Evolutionary conservation across 1,140 invertebrate genomes (phyloP), one percentile per base, ranked within the genome.

Genomic region (Asobara japonica): DNA sequence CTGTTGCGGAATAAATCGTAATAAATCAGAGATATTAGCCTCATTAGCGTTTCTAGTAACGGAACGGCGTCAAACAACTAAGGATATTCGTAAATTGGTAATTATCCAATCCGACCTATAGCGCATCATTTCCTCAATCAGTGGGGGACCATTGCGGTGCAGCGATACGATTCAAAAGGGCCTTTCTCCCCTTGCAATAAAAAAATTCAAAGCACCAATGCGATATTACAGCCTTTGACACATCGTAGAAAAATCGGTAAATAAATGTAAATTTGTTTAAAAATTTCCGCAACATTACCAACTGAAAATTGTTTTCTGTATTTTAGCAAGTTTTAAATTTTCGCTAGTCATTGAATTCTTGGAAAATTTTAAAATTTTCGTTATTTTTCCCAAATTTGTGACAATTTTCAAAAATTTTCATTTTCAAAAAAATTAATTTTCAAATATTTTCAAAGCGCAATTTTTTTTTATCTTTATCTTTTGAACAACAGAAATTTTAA

Each of bases 61-160:
- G 68, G 65, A 71, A 76, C 70, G 72, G 74, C 70, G 69, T 75
- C 73, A 75, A 77, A 73, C 72, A 75, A 70, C 65, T 77, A 48
- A 72, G 31, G 61, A 65, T 77, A 74, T 73, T 71, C 30, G 69
- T 65, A 72, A 75, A 73, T 77, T 73, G 71, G 65, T 74, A 68
- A 75, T 77, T 77, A 77, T 77, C 60, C 73, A 77, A 75, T 77
- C 69, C 72, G 67, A 72, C 29, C 65, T 69, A 69, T 48, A 38
- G 69, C 65, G 48, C 69, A 77, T 77, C 76, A 77, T 77, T 77
- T 77, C 76, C 76, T 77, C 76, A 77, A 77, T 77, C 74, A 77
- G 71, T 68, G 13, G 61, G 33, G 22, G 64, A 27, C 25, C 62
- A 67, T 45, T 51, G 56, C 38, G 65, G 60, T 68, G 30, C 22